A percentile compares a stretch with the other conserved stretches of the same genome.
Evolutionary conservation across 1,140 invertebrate species (phyloP).

Genomic region (Anastatus disparis): DNA sequence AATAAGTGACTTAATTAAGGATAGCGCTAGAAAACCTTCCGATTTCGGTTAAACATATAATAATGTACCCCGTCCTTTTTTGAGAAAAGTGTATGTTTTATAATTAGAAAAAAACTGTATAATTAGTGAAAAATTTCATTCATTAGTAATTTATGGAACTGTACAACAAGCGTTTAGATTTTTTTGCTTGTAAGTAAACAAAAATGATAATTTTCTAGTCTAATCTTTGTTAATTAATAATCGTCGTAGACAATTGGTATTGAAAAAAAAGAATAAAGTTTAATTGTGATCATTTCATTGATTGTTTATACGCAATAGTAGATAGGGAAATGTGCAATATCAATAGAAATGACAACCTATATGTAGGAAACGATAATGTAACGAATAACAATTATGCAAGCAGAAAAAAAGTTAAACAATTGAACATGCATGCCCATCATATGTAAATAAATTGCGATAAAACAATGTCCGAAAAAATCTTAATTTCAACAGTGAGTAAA

Average conservation of each 20-base stretch:
- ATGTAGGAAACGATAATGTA: conserved; percentile 11
- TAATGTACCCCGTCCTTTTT: conserved; percentile 12
- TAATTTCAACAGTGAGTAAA: too few species aligned
- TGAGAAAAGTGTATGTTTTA: not conserved
- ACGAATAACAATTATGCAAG: not conserved
- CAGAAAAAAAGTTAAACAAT: not conserved
- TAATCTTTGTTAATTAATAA: not conserved
- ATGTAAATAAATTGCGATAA: not conserved
- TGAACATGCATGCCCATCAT: not conserved
- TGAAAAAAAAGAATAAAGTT: not conserved
- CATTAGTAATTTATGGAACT: not conserved
- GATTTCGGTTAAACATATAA: not conserved
- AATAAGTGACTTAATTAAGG: not conserved
- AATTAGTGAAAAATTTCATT: not conserved
- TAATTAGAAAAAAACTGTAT: not conserved
- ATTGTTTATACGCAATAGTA: conserved; percentile 16
- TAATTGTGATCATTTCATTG: not conserved
- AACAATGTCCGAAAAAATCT: not conserved
- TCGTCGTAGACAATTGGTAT: not conserved
- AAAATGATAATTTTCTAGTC: too few species aligned
- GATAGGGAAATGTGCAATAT: conserved; percentile 40
- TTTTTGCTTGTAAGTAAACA: not conserved
- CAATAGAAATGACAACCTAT: conserved; percentile 6
- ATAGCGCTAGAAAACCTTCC: conserved; percentile 31
- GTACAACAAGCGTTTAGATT: not conserved